Conservation (phyloP, 2,888 invertebrate species). For the Epinotia ramella region DNA sequence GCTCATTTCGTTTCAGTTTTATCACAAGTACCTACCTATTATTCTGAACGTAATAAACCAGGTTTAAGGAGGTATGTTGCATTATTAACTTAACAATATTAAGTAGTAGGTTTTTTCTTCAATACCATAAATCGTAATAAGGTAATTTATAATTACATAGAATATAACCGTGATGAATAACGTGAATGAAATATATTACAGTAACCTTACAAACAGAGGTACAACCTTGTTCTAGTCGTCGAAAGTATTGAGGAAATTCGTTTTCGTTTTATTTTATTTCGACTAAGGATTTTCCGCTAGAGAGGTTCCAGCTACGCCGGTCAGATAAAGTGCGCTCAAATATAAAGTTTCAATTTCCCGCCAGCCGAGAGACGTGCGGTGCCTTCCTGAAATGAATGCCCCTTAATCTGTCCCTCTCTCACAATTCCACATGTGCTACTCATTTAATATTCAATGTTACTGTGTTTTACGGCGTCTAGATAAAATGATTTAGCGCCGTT, state of each 20-base stretch:
- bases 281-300: constrained; percentile 70
- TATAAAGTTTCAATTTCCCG: constrained; percentile 83
- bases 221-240: constrained; percentile 62
- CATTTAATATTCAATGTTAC: constrained; percentile 43
- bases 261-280: constrained; percentile 74
- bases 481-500: constrained; percentile 39
- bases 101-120: not conserved
- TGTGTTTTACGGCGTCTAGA: constrained; percentile 43
- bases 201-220: constrained; percentile 61
- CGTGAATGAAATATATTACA: constrained; percentile 51
- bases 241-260: constrained; percentile 67
- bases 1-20: constrained; percentile 24
- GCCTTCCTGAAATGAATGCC: constrained; percentile 65
- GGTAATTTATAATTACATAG: not conserved
- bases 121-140: too few relatives aligned
- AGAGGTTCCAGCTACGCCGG: constrained; percentile 69
- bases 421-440: constrained; percentile 51
- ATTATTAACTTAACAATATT: not conserved
- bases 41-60: not conserved
- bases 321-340: constrained; percentile 80
- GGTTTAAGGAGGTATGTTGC: too few relatives aligned
- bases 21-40: not conserved
- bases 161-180: not conserved
- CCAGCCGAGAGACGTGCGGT: constrained; percentile 68
- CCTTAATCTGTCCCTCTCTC: constrained; percentile 62